Base-by-base conservation (phyloP, 2,113 vertebrate species). In the Alaudala cheleensis region DNA sequence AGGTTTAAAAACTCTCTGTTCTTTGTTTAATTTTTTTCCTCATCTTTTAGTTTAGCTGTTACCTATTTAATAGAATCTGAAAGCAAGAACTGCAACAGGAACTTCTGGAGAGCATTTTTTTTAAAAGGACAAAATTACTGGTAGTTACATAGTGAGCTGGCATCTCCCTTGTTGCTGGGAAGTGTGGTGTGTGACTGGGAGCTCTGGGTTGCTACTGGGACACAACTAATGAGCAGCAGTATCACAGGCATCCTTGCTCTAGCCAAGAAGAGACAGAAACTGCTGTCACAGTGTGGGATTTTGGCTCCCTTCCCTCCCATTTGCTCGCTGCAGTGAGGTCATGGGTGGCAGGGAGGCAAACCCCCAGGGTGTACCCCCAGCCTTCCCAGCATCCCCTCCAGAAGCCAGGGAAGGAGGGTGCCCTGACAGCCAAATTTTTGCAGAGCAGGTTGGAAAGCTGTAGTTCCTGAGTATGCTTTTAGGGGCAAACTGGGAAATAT, bases 251-350 rank as follows among this genome's bases (percentile, higher is more conserved):
- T 51, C 77, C 44, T 53, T 2, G 1, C 61, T 74, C 64, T 6
- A 78, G 76, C 72, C 83, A 91, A 94, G 86, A 78, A 47, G 53
- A 90, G 78, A 72, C 49, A 91, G 90, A 94, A 92, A 64, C 37
- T 72, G 72, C 86, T 1, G 1, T 67, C 71, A 62, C 49, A 78
- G 76, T 21, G 50, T n/a, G 81, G 33, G 37, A 18, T 93, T 93
- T 80, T 90, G 90, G 86, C 40, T 40, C 14, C n/a, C 28, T 94
- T 88, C 77, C 81, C 81, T 91, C 51, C 17, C 0, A 2, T 57
- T 93, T 2, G 1, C 74, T 82, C 0, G 0, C 56, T 66, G 60
- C 60, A 84, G 23, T 40, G 42, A 81, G 50, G 50, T 56, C 54
- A 50, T 2, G 14, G 73, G 69, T 9, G 5, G 25, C 42, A 45